phyloP scores from a whole-genome alignment of 2,113 vertebrate species.

The Microtus oregoni region DNA sequence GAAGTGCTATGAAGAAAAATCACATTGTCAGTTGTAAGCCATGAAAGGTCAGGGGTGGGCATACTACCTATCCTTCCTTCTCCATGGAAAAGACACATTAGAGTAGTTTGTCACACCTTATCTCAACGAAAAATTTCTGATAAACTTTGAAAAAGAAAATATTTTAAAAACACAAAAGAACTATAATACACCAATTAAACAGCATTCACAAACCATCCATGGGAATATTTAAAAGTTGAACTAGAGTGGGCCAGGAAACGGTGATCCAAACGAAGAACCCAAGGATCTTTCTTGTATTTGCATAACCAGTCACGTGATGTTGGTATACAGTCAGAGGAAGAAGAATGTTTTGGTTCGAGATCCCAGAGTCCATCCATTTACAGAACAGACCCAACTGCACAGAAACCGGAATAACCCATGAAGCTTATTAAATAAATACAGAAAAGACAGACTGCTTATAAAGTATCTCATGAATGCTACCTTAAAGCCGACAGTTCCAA shows the following conservation, averaged over 20 bases:
- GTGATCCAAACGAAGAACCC: neutral
- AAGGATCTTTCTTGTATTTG: slow-evolving; percentile 49
- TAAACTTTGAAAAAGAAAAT: slow-evolving; percentile 1
- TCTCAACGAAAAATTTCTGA: slow-evolving; percentile 31
- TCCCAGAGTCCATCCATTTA: slow-evolving; percentile 25
- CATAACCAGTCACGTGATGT: slow-evolving; percentile 58
- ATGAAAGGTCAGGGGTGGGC: neutral
- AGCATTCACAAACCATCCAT: slow-evolving; percentile 17
- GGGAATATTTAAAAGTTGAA: slow-evolving; percentile 1
- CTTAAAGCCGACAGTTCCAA: neutral
- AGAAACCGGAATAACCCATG: neutral
- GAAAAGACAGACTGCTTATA: neutral
- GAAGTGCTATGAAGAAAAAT: neutral
- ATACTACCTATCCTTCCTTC: slow-evolving; percentile 4
- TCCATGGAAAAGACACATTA: neutral
- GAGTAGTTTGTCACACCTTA: neutral
- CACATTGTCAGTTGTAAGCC: neutral
- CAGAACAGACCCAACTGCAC: slow-evolving; percentile 1
- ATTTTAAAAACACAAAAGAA: neutral
- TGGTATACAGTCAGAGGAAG: slow-evolving; percentile 59
- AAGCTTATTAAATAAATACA: neutral
- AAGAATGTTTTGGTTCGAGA: neutral
- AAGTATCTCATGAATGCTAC: neutral
- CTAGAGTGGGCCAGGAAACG: neutral
- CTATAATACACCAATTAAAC: neutral